These are phyloP conservation scores for Toxonevra muliebris DNA, from an alignment of 2,888 invertebrate species.

Conservation along the genomic window DNA sequence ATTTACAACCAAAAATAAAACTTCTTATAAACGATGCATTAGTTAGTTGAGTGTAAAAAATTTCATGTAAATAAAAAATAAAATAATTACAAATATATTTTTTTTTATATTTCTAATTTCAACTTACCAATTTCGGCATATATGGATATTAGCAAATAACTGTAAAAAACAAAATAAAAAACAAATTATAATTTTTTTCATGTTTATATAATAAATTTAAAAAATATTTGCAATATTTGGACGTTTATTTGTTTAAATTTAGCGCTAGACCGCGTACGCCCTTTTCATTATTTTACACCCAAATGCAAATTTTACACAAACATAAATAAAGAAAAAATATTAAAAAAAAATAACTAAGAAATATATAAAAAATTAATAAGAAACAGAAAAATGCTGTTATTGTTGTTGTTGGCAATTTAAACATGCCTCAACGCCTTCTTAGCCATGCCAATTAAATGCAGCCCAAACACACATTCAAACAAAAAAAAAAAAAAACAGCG, in stretches of 20 bases:
- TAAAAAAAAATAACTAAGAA: background rate
- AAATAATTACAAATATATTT: too few relatives aligned
- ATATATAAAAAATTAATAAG: background rate
- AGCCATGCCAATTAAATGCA: background rate
- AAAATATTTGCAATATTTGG: background rate
- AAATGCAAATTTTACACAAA: background rate
- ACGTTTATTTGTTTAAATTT: background rate
- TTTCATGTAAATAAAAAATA: too few relatives aligned
- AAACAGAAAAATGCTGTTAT: background rate
- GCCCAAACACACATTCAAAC: background rate
- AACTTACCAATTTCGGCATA: slow-evolving; percentile 33
- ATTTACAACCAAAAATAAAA: too few relatives aligned
- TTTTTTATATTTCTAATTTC: too few relatives aligned
- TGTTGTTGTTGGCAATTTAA: background rate
- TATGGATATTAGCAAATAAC: background rate
- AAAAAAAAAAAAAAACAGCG: background rate
- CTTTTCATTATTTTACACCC: background rate
- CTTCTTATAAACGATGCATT: too few relatives aligned
- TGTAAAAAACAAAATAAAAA: background rate
- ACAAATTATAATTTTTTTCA: background rate
- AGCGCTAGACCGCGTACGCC: background rate
- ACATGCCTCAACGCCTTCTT: background rate
- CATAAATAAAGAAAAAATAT: slow-evolving; percentile 4
- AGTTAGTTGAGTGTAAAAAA: too few relatives aligned
- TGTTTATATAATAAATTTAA: background rate